phyloP scores from a whole-genome alignment of 2,113 vertebrate genomes.

The Propithecus coquereli region DNA sequence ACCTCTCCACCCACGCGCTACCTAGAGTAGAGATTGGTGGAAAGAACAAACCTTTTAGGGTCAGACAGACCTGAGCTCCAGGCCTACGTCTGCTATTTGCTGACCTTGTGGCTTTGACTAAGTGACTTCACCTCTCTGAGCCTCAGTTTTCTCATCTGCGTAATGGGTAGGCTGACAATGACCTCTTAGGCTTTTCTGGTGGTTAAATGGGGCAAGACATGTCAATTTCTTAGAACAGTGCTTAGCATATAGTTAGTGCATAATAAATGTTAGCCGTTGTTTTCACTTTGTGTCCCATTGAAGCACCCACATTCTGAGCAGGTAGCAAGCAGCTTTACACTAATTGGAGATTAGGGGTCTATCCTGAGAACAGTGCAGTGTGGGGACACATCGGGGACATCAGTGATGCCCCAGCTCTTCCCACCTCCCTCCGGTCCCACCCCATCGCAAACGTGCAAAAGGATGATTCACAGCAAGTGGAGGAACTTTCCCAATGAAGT shows the following conservation, averaged over 20 bases:
- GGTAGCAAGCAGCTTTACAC: not conserved
- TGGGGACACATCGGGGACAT: not conserved
- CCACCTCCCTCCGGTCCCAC: not conserved
- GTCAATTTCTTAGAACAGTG: not conserved
- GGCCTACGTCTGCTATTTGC: not conserved
- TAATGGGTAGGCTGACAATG: not conserved
- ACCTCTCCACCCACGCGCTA: not conserved
- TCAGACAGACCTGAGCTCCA: not conserved
- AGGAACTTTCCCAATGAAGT: conserved; percentile 40
- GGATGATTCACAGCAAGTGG: not conserved
- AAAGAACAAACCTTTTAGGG: not conserved
- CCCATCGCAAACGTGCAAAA: not conserved
- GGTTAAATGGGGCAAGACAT: not conserved
- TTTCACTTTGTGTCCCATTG: fast-evolving
- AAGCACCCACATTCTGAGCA: not conserved
- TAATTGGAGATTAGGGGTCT: not conserved
- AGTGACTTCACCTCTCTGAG: not conserved
- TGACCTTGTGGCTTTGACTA: not conserved
- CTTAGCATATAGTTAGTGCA: not conserved
- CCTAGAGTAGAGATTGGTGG: not conserved
- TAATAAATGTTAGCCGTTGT: no score
- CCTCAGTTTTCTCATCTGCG: not conserved
- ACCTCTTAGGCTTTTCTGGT: not conserved
- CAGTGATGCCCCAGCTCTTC: not conserved
- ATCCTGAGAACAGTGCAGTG: not conserved